Base-by-base conservation (phyloP, 2,113 vertebrate species). In the Paedocypris sp. region DNA sequence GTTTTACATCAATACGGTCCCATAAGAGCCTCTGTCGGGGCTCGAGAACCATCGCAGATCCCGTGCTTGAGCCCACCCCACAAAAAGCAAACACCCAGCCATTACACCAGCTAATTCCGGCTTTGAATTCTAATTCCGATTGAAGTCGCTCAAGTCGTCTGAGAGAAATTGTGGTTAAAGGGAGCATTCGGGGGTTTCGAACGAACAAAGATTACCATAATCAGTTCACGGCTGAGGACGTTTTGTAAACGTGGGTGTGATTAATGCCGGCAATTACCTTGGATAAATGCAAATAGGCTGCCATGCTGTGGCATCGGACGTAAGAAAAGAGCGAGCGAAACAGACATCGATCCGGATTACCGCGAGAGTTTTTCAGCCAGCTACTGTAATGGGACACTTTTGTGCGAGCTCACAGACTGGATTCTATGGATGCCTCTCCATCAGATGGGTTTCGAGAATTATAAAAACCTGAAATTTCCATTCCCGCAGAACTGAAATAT, bases 211-310 rank as follows among this genome's bases (percentile, higher is more conserved):
- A 82, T 85, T 83, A 80, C 62, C 80, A 83, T 80, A 80, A 84
- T 82, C 73, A 64, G 77, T 75, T 74, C 71, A 76, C 58, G 76
- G 75, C 67, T 78, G 73, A 78, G 72, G 69, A 77, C 77, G 75
- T 75, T 69, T 73, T 66, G 70, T 71, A 79, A 82, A 80, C 67
- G 70, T 39, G 60, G 64, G 47, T 32, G 69, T 77, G 73, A 77
- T 78, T 81, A 80, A 82, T 78, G 79, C 56, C 33, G n/a, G 71
- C 78, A 80, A 81, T 83, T 83, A 80, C 45, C 57, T 43, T 20
- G 59, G 69, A 69, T 74, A 76, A 78, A 81, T 75, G 80, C 66
- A 80, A 81, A 82, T 76, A 19, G 38, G 33, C 38, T 54, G 63
- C 60, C 38, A 42, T 26, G 49, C 32, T 10, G 62, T 38, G 41